Evolutionary conservation across 1,140 invertebrate genomes (phyloP).

Genomic region (Ceratoteleas bidentatus): DNA sequence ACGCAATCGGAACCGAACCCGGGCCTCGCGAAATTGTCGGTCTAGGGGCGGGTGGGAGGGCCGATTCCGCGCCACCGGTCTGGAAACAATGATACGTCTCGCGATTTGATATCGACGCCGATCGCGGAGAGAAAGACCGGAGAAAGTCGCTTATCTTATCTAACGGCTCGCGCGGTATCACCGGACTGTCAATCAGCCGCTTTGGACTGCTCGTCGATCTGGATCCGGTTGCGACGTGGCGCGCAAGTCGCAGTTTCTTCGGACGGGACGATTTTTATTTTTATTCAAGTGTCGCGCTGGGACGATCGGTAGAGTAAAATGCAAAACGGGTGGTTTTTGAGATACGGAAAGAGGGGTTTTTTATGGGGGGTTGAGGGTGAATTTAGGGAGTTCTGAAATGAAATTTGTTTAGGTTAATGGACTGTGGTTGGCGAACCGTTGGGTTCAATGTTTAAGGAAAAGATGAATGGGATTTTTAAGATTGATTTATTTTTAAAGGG

Average conservation of each 20-base stretch:
- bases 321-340: neutral
- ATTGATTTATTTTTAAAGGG: no score
- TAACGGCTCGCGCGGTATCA: conserved; percentile 27
- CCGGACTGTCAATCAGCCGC: conserved; percentile 39
- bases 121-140: conserved; percentile 42
- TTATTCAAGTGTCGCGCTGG: conserved; percentile 5
- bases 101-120: conserved; percentile 40
- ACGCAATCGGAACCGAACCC: neutral
- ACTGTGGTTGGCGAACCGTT: no score
- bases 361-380: no score
- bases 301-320: conserved; percentile 19
- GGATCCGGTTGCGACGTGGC: conserved; percentile 13
- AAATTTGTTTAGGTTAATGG: no score
- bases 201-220: conserved; percentile 27
- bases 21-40: conserved; percentile 18
- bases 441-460: no score
- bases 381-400: no score
- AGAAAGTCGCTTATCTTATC: conserved; percentile 59
- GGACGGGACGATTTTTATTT: conserved; percentile 15
- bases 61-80: conserved; percentile 1
- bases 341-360: no score
- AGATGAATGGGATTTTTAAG: no score
- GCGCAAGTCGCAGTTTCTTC: conserved; percentile 12
- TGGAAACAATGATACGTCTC: conserved; percentile 46
- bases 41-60: neutral